Conservation (phyloP, 2,888 invertebrate genomes). For the Rotaria socialis region DNA sequence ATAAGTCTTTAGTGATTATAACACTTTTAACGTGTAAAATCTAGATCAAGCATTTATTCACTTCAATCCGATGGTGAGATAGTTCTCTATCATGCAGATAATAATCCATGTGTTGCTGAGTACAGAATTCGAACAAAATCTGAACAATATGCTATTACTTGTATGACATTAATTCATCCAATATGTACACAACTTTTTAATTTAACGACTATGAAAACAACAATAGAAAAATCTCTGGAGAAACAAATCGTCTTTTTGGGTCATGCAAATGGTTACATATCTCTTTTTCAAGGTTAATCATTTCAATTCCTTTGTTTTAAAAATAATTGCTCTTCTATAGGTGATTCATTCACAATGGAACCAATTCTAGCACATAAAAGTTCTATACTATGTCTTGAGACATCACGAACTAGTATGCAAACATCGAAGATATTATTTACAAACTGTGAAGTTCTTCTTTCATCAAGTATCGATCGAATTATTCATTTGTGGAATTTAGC, state of each 20-base stretch:
- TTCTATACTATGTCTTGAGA: neutral
- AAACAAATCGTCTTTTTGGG: constrained; percentile 6
- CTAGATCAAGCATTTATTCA: constrained; percentile 6
- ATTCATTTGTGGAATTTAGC: neutral
- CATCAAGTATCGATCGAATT: neutral
- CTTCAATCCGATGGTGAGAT: constrained; percentile 30
- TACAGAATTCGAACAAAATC: constrained; percentile 16
- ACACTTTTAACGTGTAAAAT: too few species aligned
- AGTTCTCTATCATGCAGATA: constrained; percentile 1
- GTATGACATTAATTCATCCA: constrained; percentile 33
- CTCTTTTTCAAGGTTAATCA: neutral
- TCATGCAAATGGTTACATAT: constrained; percentile 30
- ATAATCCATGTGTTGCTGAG: neutral
- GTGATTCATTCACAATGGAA: neutral
- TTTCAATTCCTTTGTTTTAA: neutral
- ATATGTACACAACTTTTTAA: neutral
- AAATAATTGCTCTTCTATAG: neutral
- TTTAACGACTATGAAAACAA: neutral
- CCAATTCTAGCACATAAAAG: neutral
- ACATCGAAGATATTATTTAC: neutral
- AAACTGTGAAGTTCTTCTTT: neutral
- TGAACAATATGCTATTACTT: neutral
- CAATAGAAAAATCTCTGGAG: neutral
- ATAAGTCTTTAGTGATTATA: neutral
- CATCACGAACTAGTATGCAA: constrained; percentile 27